phyloP scores from a whole-genome alignment of 2,797 vertebrate genomes.

The Tapera naevia region DNA sequence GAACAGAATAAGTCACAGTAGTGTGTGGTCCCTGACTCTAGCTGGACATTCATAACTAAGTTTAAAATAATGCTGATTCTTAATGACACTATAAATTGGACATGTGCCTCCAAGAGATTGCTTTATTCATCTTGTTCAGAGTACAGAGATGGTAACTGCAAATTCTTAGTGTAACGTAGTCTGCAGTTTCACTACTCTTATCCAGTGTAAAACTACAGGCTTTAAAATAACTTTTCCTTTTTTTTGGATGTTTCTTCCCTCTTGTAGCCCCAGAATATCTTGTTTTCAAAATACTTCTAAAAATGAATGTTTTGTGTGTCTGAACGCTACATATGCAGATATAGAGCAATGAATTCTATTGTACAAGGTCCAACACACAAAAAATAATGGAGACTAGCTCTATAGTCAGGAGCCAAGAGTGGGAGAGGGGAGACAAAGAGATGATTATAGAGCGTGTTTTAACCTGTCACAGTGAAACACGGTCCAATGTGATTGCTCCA shows the following conservation, averaged over 20 bases:
- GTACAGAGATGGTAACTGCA: not conserved
- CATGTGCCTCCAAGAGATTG: not conserved
- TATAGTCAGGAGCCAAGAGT: no score
- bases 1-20: not conserved
- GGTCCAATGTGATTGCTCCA: no score
- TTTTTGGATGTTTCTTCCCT: not conserved
- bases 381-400: no score
- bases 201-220: not conserved
- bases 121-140: not conserved
- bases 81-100: not conserved
- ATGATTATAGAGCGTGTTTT: no score
- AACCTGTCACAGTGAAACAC: no score
- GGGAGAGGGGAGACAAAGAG: no score
- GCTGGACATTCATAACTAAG: not conserved
- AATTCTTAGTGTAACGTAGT: not conserved
- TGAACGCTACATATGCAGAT: constrained; percentile 5
- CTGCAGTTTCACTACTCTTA: not conserved
- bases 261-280: not conserved
- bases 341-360: not conserved
- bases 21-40: not conserved
- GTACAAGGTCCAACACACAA: no score
- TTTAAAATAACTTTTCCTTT: not conserved
- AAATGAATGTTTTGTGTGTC: constrained; percentile 24
- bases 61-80: not conserved
- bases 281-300: not conserved